phyloP scores from a whole-genome alignment of 2,797 vertebrate species.

The Sitta carolinensis region DNA sequence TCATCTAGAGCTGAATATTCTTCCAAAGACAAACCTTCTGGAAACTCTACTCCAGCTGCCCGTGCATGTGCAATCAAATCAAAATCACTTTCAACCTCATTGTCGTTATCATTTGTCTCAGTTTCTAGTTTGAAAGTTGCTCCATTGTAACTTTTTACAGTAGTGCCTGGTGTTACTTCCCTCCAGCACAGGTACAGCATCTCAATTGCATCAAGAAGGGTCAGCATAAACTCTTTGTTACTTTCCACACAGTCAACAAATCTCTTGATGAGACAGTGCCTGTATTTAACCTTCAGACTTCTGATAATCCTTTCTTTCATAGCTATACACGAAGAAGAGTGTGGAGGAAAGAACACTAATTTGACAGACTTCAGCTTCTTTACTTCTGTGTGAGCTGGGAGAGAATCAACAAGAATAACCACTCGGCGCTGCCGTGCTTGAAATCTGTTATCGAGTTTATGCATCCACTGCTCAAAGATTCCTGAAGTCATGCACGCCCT shows the following conservation, averaged over 20 bases:
- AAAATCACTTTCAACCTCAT: background rate
- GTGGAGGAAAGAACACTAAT: conserved; percentile 65
- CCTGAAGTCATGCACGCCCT: conserved; percentile 61
- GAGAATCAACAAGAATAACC: conserved; percentile 66
- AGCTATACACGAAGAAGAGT: conserved; percentile 29
- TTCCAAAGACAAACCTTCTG: conserved; percentile 65
- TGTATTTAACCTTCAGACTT: conserved; percentile 74
- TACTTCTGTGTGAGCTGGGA: conserved; percentile 64
- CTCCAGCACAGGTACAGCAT: conserved; percentile 72
- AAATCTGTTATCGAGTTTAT: conserved; percentile 70
- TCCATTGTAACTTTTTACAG: conserved; percentile 52
- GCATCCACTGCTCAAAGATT: conserved; percentile 74
- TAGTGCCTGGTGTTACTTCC: conserved; percentile 47
- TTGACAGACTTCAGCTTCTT: conserved; percentile 67
- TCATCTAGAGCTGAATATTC: conserved; percentile 70
- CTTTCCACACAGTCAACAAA: conserved; percentile 71
- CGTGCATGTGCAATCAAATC: conserved; percentile 56
- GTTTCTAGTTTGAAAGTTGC: conserved; percentile 56
- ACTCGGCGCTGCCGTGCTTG: conserved; percentile 66
- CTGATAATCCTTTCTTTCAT: conserved; percentile 63
- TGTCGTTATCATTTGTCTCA: background rate
- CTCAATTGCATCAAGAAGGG: conserved; percentile 67
- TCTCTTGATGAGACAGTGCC: conserved; percentile 65
- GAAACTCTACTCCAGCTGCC: conserved; percentile 71
- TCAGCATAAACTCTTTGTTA: conserved; percentile 70